Base-by-base conservation (phyloP, 2,888 invertebrate genomes). In the Drosophila sordidapex region DNA sequence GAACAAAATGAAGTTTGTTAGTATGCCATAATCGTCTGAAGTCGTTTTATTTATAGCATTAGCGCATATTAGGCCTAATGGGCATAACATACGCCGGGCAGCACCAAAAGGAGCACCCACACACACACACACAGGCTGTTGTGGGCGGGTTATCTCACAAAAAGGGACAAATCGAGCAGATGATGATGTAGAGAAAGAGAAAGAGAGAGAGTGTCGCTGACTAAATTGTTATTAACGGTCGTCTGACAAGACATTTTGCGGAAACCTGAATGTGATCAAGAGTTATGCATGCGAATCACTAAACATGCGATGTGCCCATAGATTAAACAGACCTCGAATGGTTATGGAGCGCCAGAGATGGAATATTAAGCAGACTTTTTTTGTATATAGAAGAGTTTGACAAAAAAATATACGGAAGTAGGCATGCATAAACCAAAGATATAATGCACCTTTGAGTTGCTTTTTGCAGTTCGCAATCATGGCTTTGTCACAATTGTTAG, bases 11-110 rank as follows among this genome's bases (percentile, higher is more conserved):
- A 83, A 79, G 61, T 87, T 86, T 82, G 82, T 87, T 87, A 86
- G 86, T 87, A 87, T 87, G 86, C 87, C 82, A 87, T 87, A 87
- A 87, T 86, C 86, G 86, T 87, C 82, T 82, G 85, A 81, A 72
- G 79, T 71, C 70, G 81, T 79, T 82, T 87, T 87, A 87, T 87
- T 87, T 87, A 87, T 86, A 81, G 81, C 86, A 87, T 87, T 84
- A 87, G 77, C 85, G 81, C 76, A 87, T 87, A 87, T 87, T 86
- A 86, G 87, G 86, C 86, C 83, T 87, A 87, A 87, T 87, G 81
- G 83, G 69, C 82, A 71, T 81, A 83, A 81, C 83, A 87, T 84
- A 87, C 72, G 76, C 63, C 76, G 67, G 31, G 31, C 56, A n/a
- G 40, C 38, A 31, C 46, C 38, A 60, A 62, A 53, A 63, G 62